Conservation (phyloP, 1,140 invertebrate species). For the Micrasema minimum region DNA sequence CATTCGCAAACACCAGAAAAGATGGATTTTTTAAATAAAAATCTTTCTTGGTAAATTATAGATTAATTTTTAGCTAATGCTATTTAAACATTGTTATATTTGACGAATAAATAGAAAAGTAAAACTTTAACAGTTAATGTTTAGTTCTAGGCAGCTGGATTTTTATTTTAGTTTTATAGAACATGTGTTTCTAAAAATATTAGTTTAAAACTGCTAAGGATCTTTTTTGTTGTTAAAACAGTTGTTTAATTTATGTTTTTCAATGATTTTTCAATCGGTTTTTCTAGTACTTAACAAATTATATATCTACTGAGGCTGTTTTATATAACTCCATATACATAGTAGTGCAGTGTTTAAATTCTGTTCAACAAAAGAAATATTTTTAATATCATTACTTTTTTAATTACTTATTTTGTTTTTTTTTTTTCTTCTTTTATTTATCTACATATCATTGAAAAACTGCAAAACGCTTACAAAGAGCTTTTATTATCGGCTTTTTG, state of each 20-base stretch:
- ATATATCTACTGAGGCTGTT: background rate
- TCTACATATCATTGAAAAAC: no score
- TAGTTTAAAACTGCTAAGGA: background rate
- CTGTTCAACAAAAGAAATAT: no score
- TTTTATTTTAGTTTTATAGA: background rate
- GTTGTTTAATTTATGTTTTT: background rate
- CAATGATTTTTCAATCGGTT: background rate
- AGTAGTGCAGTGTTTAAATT: background rate
- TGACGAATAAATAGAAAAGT: background rate
- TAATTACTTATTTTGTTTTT: no score
- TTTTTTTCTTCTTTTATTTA: no score
- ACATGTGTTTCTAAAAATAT: background rate
- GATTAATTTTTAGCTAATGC: background rate
- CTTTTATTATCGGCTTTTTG: no score
- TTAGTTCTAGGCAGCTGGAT: conserved; percentile 1
- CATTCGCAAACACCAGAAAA: no score
- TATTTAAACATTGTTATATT: background rate
- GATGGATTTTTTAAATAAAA: no score
- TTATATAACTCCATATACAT: background rate
- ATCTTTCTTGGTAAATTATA: no score
- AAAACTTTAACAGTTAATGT: background rate
- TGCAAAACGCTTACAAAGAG: no score
- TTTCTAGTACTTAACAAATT: conserved; percentile 5
- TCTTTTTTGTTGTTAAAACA: background rate
- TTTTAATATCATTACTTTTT: no score